These are phyloP conservation scores for Lates japonicus DNA, from an alignment of 2,797 vertebrate species.

Conservation along the genomic window DNA sequence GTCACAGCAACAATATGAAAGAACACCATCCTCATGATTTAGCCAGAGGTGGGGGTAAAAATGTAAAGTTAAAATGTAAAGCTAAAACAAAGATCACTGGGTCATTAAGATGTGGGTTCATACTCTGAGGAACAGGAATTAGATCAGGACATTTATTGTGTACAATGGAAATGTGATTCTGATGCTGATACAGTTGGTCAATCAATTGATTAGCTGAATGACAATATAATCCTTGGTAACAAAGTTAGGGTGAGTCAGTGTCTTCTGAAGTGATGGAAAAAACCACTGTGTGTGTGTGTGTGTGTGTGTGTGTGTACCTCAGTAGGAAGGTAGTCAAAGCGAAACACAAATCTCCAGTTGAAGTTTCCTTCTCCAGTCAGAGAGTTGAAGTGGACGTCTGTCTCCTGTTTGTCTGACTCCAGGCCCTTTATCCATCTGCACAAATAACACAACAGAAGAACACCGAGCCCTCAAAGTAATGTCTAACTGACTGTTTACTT, in stretches of 20 bases:
- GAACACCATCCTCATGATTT: too few species aligned
- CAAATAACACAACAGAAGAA: slow-evolving; percentile 38
- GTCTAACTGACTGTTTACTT: too few species aligned
- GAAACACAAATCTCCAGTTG: slow-evolving; percentile 95
- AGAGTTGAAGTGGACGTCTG: slow-evolving; percentile 96
- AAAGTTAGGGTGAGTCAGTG: not conserved
- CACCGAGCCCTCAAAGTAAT: not conserved
- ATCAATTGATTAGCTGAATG: not conserved
- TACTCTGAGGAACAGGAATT: not conserved
- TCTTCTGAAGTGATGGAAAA: not conserved
- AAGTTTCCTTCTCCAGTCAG: slow-evolving; percentile 97
- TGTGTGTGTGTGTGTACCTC: slow-evolving; percentile 77
- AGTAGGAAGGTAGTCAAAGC: slow-evolving; percentile 93
- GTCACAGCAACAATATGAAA: not conserved
- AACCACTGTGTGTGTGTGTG: not conserved
- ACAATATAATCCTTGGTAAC: not conserved
- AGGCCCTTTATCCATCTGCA: slow-evolving; percentile 96
- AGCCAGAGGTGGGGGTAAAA: not conserved
- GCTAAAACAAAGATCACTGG: too few species aligned
- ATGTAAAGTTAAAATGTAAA: not conserved
- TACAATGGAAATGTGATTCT: not conserved
- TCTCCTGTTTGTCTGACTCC: slow-evolving; percentile 95
- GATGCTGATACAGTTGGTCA: too few species aligned
- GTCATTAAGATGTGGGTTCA: not conserved
- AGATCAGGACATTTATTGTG: not conserved